A percentile compares a stretch with the other conserved stretches of the same genome.
These are phyloP conservation scores for Drosophila melanogaster DNA, from an alignment of 1,140 invertebrate species.

Conservation along the genomic window Release_6_plus_ISO1_MT NT_037436.4:3143001-3143500, in stretches of 20 bases:
- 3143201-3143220: slow-evolving; percentile 38
- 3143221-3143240: slow-evolving; percentile 18
- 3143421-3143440: slow-evolving; percentile 59
- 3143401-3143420: slow-evolving; percentile 71
- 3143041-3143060: slow-evolving; percentile 26
- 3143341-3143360: slow-evolving; percentile 23
- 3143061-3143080: slow-evolving; percentile 35
- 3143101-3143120: slow-evolving; percentile 21
- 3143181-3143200: slow-evolving; percentile 17
- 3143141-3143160: slow-evolving; percentile 22
- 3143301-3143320: slow-evolving; percentile 31
- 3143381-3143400: slow-evolving; percentile 79
- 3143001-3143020: slow-evolving; percentile 23
- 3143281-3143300: slow-evolving; percentile 17
- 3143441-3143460: slow-evolving; percentile 62
- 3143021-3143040: slow-evolving; percentile 20
- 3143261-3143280: slow-evolving; percentile 42
- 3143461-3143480: slow-evolving; percentile 65
- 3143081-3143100: slow-evolving; percentile 44
- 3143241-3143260: slow-evolving; percentile 28
- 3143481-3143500: slow-evolving; percentile 31
- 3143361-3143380: slow-evolving; percentile 13
- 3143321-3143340: neutral
- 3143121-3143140: slow-evolving; percentile 23
- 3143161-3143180: slow-evolving; percentile 3